These are phyloP conservation scores for Drosophila tsacasi DNA, from an alignment of 1,140 invertebrate genomes.

Conservation along the genomic window DNA sequence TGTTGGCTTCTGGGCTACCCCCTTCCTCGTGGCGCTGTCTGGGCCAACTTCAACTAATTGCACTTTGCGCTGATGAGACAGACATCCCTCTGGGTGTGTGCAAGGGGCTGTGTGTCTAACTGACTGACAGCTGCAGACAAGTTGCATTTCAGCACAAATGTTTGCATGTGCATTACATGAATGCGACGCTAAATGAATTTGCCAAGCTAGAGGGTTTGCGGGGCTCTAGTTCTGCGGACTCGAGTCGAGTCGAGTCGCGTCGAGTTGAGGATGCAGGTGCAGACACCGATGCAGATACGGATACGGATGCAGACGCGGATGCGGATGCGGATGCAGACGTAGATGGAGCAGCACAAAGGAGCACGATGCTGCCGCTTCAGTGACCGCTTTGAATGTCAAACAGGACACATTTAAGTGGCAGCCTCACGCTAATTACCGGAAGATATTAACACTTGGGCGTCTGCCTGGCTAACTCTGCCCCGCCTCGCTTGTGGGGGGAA, in stretches of 20 bases:
- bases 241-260: conserved; percentile 18
- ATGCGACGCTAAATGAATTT: conserved; percentile 80
- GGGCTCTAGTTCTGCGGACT: conserved; percentile 12
- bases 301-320: conserved; percentile 26
- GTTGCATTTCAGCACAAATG: conserved; percentile 83
- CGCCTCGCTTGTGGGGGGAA: not conserved
- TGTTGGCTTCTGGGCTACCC: conserved; percentile 69
- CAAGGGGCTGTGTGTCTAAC: conserved; percentile 51
- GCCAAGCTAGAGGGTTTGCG: conserved; percentile 32
- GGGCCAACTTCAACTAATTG: conserved; percentile 82
- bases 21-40: conserved; percentile 40
- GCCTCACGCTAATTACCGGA: conserved; percentile 76
- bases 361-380: conserved; percentile 60
- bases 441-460: conserved; percentile 78
- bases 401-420: conserved; percentile 67
- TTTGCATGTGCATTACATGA: conserved; percentile 75
- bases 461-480: conserved; percentile 13
- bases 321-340: conserved; percentile 9
- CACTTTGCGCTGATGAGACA: conserved; percentile 82
- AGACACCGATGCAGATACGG: conserved; percentile 26
- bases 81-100: conserved; percentile 56
- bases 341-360: conserved; percentile 35
- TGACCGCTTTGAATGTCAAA: conserved; percentile 80
- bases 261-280: conserved; percentile 26
- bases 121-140: conserved; percentile 82